Conservation (phyloP, 2,113 vertebrate species). For the Oriolus oriolus region DNA sequence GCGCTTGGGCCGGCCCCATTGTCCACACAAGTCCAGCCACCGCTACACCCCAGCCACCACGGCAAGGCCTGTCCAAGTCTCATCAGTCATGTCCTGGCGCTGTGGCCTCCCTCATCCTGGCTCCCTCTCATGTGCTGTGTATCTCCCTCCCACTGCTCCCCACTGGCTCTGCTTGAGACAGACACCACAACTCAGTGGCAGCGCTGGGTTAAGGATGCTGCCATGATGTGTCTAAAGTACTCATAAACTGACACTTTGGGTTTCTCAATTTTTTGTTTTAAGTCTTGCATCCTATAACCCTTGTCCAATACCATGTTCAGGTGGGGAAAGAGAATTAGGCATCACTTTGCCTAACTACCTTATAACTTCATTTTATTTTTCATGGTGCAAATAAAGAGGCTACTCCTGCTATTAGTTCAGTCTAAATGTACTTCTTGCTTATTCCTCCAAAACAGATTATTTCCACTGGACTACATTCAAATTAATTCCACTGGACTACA, state of each 20-base stretch:
- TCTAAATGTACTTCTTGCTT: neutral
- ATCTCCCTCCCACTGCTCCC: neutral
- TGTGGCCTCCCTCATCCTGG: too few species aligned
- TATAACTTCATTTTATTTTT: neutral
- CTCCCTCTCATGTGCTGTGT: accelerated
- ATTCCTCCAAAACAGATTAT: neutral
- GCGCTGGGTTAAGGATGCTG: neutral
- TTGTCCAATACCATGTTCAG: neutral
- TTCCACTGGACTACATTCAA: neutral
- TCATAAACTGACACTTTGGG: neutral
- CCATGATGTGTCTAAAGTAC: neutral
- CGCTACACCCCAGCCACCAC: accelerated
- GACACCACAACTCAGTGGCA: accelerated
- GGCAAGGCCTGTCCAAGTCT: neutral
- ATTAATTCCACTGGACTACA: neutral
- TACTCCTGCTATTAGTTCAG: neutral
- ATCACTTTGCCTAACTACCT: neutral
- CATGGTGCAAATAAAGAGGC: neutral
- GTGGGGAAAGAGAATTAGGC: neutral
- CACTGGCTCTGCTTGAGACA: neutral
- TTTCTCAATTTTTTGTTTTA: neutral
- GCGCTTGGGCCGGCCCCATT: accelerated
- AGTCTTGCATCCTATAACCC: neutral
- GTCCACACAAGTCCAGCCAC: accelerated
- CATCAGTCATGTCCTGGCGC: accelerated